Conservation (phyloP, 2,797 vertebrate genomes). For the Lerista edwardsae region DNA sequence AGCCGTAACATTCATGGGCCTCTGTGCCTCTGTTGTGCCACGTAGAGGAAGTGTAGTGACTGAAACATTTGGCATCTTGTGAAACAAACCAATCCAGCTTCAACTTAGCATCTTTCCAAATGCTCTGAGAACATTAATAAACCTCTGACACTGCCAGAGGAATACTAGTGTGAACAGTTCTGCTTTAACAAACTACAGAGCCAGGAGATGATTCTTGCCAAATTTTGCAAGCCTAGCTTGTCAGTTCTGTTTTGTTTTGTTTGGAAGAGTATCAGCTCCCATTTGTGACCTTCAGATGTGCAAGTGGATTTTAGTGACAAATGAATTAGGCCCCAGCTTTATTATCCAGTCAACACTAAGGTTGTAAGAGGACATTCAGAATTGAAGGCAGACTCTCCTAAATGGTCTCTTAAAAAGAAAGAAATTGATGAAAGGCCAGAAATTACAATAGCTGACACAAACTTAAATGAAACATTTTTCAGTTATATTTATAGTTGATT, state of each 20-base stretch:
- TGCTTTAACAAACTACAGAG: neutral
- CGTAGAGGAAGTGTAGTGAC: neutral
- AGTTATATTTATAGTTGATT: constrained; percentile 45
- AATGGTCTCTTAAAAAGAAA: constrained; percentile 44
- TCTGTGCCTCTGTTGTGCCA: neutral
- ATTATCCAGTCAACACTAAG: constrained; percentile 42
- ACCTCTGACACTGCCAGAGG: constrained; percentile 25
- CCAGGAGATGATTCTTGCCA: neutral
- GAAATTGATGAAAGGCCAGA: constrained; percentile 32
- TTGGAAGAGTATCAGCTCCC: constrained; percentile 12
- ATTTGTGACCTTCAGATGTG: constrained; percentile 24
- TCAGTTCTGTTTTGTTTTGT: constrained; percentile 21
- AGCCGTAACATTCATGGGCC: neutral
- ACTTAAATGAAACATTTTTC: constrained; percentile 39
- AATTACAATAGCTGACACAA: constrained; percentile 32
- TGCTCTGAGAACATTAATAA: neutral
- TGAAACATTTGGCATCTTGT: neutral
- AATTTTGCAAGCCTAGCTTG: constrained; percentile 36
- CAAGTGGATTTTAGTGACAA: constrained; percentile 40
- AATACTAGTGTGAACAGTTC: neutral
- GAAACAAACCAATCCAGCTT: neutral
- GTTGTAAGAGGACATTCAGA: constrained; percentile 18
- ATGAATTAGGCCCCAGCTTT: constrained; percentile 47
- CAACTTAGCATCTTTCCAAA: neutral
- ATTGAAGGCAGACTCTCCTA: neutral